phyloP scores from a whole-genome alignment of 2,888 invertebrate genomes.

The Hirtodrosophila alboralis region DNA sequence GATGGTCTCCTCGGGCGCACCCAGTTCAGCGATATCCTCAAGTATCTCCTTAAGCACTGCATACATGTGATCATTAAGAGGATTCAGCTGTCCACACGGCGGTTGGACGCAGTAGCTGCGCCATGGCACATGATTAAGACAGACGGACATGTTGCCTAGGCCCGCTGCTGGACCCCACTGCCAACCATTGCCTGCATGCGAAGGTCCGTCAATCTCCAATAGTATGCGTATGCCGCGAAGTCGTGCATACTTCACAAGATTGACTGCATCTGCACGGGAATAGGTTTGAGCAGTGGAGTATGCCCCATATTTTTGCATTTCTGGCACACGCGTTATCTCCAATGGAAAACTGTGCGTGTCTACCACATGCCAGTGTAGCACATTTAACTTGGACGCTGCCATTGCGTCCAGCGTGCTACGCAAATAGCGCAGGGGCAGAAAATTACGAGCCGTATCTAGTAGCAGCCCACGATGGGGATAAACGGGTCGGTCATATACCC shows the following conservation, averaged over 20 bases:
- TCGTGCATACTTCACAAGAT: constrained; percentile 91
- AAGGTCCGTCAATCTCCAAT: constrained; percentile 95
- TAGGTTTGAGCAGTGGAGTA: constrained; percentile 89
- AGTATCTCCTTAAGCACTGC: constrained; percentile 89
- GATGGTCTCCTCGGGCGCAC: constrained; percentile 87
- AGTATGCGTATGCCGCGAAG: constrained; percentile 92
- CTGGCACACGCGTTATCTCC: constrained; percentile 89
- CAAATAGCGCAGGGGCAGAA: constrained; percentile 89
- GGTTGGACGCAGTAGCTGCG: constrained; percentile 90
- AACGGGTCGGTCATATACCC: constrained; percentile 90
- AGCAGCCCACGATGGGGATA: constrained; percentile 94
- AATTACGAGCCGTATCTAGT: constrained; percentile 95
- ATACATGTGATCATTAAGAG: constrained; percentile 89
- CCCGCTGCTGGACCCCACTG: constrained; percentile 88
- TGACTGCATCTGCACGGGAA: constrained; percentile 86
- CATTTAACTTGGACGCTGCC: constrained; percentile 94
- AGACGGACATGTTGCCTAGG: constrained; percentile 88
- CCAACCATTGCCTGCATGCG: constrained; percentile 94
- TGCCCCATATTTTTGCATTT: constrained; percentile 90
- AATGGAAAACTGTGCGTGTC: constrained; percentile 97
- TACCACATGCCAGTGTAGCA: constrained; percentile 96
- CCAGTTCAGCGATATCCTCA: constrained; percentile 87
- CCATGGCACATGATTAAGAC: constrained; percentile 89
- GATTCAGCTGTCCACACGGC: constrained; percentile 94
- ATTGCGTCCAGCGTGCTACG: constrained; percentile 91